Conservation (phyloP, 2,797 vertebrate genomes). For the Heliangelus exortis region DNA sequence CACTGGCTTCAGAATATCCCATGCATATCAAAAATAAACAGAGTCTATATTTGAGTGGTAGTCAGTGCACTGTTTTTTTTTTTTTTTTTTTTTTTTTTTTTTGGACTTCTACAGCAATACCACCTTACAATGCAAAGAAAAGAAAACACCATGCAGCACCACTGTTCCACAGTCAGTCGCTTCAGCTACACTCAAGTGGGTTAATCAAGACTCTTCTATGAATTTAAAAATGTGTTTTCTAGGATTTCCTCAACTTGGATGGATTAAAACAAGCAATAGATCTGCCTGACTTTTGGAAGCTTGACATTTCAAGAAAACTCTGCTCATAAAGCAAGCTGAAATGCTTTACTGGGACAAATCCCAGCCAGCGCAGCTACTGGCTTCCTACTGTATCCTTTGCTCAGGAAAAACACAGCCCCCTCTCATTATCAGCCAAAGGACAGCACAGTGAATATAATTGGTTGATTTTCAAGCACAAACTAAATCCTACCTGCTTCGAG, state of each 20-base stretch:
- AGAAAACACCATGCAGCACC: background rate
- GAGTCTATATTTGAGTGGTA: background rate
- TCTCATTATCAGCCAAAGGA: slow-evolving; percentile 40
- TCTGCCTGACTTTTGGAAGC: slow-evolving; percentile 28
- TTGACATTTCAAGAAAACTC: background rate
- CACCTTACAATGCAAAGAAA: background rate
- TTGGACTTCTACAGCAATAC: background rate
- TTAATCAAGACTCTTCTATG: background rate
- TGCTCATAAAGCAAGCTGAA: slow-evolving; percentile 1
- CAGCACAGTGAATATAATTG: slow-evolving; percentile 44
- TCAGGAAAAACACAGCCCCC: slow-evolving; percentile 22
- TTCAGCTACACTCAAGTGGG: background rate
- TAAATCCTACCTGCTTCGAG: slow-evolving; percentile 31
- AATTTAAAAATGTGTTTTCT: slow-evolving; percentile 22
- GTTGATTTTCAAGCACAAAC: slow-evolving; percentile 56
- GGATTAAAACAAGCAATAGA: slow-evolving; percentile 25
- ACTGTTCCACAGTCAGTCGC: background rate
- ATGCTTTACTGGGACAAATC: slow-evolving; percentile 6
- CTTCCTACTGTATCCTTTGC: background rate
- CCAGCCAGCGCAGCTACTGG: background rate
- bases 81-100: background rate
- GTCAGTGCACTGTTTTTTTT: background rate
- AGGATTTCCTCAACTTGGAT: slow-evolving; percentile 23
- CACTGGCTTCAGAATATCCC: background rate
- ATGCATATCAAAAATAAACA: background rate